phyloP scores from a whole-genome alignment of 2,113 vertebrate genomes.

The Trinectes maculatus region DNA sequence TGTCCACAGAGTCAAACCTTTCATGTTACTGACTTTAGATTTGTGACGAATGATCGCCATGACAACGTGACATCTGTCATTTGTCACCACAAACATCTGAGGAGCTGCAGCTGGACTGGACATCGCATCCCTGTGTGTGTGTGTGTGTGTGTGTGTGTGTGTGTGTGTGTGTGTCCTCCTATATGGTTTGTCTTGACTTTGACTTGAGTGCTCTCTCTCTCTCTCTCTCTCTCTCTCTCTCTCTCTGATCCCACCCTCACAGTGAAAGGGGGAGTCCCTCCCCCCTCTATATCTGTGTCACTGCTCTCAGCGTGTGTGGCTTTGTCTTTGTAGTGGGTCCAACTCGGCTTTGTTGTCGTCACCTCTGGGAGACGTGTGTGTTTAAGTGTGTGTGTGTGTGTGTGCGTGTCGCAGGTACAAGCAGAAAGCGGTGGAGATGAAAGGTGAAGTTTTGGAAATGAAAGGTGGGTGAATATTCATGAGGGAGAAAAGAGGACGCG shows the following conservation, averaged over 20 bases:
- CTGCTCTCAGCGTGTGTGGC: constrained; percentile 8
- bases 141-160: constrained; percentile 2
- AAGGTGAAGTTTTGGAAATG: constrained; percentile 28
- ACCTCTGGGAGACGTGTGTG: constrained; percentile 34
- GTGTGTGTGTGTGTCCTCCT: constrained; percentile 16
- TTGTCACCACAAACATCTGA: constrained; percentile 60
- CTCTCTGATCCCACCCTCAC: constrained; percentile 19
- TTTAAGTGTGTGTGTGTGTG: constrained; percentile 34
- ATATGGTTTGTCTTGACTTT: neutral
- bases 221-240: constrained; percentile 1
- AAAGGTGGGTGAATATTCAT: constrained; percentile 43
- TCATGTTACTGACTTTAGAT: too few relatives aligned
- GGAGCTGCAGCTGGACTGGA: too few relatives aligned
- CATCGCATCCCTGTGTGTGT: too few relatives aligned
- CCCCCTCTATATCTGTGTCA: constrained; percentile 65
- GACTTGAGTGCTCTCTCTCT: constrained; percentile 27
- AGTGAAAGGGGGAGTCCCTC: constrained; percentile 2
- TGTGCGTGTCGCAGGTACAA: constrained; percentile 62
- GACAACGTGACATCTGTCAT: too few relatives aligned
- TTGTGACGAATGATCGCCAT: too few relatives aligned
- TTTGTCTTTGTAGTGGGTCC: constrained; percentile 61
- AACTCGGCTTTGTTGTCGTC: constrained; percentile 57
- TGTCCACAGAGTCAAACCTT: too few relatives aligned
- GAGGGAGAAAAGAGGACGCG: constrained; percentile 47
- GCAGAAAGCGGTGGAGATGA: constrained; percentile 31